A percentile compares a stretch with the other conserved stretches of the same genome.
Conservation (phyloP, 2,113 vertebrate species). For the Rhynchopsitta pachyrhyncha region DNA sequence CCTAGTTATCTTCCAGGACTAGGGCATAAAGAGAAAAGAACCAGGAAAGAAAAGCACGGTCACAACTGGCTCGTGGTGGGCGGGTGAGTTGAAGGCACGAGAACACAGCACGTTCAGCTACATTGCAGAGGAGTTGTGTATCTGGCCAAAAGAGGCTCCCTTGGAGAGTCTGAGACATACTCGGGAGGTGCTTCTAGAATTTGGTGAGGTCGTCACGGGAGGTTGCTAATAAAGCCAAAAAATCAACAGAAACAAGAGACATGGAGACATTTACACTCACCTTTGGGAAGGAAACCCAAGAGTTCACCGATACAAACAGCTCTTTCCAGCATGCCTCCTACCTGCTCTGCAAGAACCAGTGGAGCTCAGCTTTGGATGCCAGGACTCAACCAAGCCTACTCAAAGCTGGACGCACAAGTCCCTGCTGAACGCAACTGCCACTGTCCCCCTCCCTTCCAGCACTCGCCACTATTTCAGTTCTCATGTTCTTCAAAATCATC, state of each 20-base stretch:
- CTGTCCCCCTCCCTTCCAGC: neutral
- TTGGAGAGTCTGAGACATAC: slow-evolving; percentile 52
- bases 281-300: slow-evolving; percentile 7
- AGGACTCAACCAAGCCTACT: neutral
- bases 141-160: slow-evolving; percentile 64
- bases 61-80: slow-evolving; percentile 64
- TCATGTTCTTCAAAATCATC: neutral
- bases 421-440: neutral
- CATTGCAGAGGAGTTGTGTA: slow-evolving; percentile 59
- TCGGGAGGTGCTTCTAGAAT: slow-evolving; percentile 55
- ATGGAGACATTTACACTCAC: slow-evolving; percentile 48
- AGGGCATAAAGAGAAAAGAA: neutral
- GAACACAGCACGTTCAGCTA: slow-evolving; percentile 67
- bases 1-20: slow-evolving; percentile 64
- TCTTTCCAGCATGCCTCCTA: neutral
- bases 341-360: neutral
- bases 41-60: neutral
- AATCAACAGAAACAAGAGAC: slow-evolving; percentile 33
- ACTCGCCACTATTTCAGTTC: neutral
- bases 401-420: neutral
- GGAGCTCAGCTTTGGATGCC: neutral
- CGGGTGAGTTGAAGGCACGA: slow-evolving; percentile 63
- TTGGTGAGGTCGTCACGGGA: slow-evolving; percentile 61
- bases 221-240: slow-evolving; percentile 47
- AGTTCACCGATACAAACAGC: neutral